phyloP scores from a whole-genome alignment of 2,113 vertebrate genomes.

The Atractosteus spatula region DNA sequence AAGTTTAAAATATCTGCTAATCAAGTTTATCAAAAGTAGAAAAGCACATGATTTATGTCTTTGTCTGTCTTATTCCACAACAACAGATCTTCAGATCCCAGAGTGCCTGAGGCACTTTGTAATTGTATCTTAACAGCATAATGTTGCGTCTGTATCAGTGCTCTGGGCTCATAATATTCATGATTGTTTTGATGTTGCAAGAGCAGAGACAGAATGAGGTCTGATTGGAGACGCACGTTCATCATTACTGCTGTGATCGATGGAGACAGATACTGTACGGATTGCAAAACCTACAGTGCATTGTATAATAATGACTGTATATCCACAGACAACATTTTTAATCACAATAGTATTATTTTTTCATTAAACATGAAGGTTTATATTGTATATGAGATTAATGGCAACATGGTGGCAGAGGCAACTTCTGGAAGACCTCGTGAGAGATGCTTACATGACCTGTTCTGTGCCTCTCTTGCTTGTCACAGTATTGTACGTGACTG shows the following conservation, averaged over 20 bases:
- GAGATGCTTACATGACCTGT: too few species aligned
- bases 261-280: not conserved
- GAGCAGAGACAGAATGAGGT: conserved; percentile 15
- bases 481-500: too few species aligned
- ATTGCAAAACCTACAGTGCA: too few species aligned
- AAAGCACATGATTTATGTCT: not conserved
- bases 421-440: too few species aligned
- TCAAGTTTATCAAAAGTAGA: not conserved
- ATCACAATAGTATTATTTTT: too few species aligned
- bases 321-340: too few species aligned
- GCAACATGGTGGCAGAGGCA: too few species aligned
- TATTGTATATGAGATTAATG: too few species aligned
- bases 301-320: too few species aligned
- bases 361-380: too few species aligned
- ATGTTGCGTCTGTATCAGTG: not conserved
- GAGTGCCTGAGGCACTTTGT: not conserved
- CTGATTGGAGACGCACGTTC: not conserved
- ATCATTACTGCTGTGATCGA: not conserved
- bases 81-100: not conserved
- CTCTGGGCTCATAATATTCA: not conserved
- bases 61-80: not conserved
- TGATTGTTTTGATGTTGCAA: not conserved
- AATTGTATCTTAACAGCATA: not conserved
- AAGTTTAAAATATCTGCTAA: too few species aligned
- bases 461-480: too few species aligned